A percentile compares a stretch with the other conserved stretches of the same genome.
Evolutionary conservation across 2,888 invertebrate genomes (phyloP).

Genomic region (Agriopis marginaria): DNA sequence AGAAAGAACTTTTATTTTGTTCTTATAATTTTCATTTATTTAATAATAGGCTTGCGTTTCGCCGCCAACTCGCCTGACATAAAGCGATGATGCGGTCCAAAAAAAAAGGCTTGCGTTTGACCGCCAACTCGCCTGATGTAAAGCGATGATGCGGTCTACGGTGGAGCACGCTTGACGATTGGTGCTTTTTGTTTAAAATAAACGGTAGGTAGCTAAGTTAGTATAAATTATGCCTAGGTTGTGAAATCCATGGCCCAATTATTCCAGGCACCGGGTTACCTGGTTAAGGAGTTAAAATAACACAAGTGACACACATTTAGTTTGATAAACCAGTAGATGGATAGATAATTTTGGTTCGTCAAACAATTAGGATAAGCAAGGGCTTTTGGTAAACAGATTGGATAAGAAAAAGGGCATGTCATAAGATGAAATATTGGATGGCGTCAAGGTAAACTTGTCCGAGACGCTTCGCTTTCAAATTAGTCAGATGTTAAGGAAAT

Average conservation of each 20-base stretch:
- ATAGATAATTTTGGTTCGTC: slow-evolving; percentile 26
- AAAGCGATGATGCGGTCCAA: too few relatives aligned
- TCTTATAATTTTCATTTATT: too few relatives aligned
- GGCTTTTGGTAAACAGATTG: slow-evolving; percentile 29
- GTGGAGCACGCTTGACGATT: too few relatives aligned
- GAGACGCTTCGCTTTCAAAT: background rate
- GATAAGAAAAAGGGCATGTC: slow-evolving; percentile 28
- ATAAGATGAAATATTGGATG: slow-evolving; percentile 9
- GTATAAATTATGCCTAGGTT: slow-evolving; percentile 30
- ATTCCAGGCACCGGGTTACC: slow-evolving; percentile 30
- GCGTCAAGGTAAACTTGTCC: slow-evolving; percentile 14
- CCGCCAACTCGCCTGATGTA: too few relatives aligned
- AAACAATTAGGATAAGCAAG: slow-evolving; percentile 29
- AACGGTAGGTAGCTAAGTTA: slow-evolving; percentile 3
- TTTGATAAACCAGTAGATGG: slow-evolving; percentile 25
- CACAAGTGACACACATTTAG: slow-evolving; percentile 29
- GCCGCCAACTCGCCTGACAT: too few relatives aligned
- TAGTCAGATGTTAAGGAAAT: too few relatives aligned
- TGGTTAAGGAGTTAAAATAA: slow-evolving; percentile 33
- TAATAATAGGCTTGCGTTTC: too few relatives aligned
- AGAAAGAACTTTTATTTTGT: too few relatives aligned
- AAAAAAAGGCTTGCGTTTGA: too few relatives aligned
- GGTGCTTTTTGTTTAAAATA: background rate
- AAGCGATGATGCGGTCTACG: too few relatives aligned
- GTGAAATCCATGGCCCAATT: slow-evolving; percentile 34